A percentile compares a stretch with the other conserved stretches of the same genome.
Conservation (phyloP, 2,888 invertebrate species). For the Drepana falcataria region DNA sequence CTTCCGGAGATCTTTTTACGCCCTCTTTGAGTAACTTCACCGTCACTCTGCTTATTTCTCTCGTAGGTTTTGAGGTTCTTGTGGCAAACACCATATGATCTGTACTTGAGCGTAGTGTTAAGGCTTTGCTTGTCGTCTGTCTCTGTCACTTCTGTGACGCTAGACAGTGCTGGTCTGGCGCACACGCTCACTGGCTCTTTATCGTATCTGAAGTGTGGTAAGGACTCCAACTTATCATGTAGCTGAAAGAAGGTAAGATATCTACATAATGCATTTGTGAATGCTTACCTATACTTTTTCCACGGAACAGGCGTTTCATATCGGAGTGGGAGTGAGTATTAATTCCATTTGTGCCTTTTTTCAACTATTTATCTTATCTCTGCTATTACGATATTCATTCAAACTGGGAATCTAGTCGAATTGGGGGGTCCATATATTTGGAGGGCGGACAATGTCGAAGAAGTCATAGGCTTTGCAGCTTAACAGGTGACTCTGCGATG, state of each 20-base stretch:
- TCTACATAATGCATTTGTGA: not conserved
- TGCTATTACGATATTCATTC: no score
- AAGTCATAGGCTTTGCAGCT: no score
- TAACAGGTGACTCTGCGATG: no score
- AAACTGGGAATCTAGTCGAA: no score
- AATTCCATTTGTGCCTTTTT: no score
- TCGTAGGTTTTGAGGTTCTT: conserved; percentile 13
- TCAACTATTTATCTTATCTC: no score
- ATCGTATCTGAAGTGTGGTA: conserved; percentile 39
- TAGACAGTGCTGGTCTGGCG: conserved; percentile 42
- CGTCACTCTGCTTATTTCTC: conserved; percentile 24
- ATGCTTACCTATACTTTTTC: not conserved
- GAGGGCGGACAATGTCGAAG: no score
- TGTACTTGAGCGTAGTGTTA: conserved; percentile 22
- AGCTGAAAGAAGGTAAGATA: conserved; percentile 39
- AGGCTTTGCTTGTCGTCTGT: conserved; percentile 30
- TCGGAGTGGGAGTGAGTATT: no score
- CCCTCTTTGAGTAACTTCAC: conserved; percentile 19
- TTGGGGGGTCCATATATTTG: no score
- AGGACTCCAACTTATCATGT: conserved; percentile 44
- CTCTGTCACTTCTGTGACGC: conserved; percentile 51
- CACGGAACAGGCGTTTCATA: no score
- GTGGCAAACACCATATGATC: conserved; percentile 29
- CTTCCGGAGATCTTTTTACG: conserved; percentile 5
- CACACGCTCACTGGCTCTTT: conserved; percentile 40